Conservation (phyloP, 2,797 vertebrate species). For the Pteronotus mesoamericanus region DNA sequence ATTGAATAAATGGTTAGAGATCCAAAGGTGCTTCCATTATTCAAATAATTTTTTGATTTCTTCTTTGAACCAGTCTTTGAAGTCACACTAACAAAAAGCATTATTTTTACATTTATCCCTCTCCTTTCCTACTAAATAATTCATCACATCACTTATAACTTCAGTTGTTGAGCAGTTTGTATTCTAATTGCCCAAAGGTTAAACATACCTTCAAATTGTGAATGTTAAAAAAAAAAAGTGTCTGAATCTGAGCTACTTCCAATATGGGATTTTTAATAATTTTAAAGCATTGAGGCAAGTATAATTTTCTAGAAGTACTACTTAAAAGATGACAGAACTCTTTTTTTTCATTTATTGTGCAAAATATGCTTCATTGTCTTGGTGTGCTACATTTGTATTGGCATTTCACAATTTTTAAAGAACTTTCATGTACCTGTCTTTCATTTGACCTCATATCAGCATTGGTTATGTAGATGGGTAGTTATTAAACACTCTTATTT, state of each 20-base stretch:
- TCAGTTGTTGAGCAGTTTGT: background rate
- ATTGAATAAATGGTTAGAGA: background rate
- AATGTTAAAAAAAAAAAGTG: background rate
- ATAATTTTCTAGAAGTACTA: background rate
- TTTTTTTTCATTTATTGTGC: background rate
- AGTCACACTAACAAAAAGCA: background rate
- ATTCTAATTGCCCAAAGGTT: background rate
- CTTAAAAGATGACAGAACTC: background rate
- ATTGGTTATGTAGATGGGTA: background rate
- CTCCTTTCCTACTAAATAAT: background rate
- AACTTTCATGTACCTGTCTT: background rate
- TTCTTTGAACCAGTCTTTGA: background rate
- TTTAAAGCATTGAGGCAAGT: background rate
- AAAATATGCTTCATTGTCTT: conserved; percentile 23
- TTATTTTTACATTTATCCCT: background rate
- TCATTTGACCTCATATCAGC: background rate
- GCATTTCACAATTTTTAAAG: background rate
- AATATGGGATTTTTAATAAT: background rate
- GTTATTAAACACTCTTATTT: background rate
- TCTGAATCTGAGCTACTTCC: background rate
- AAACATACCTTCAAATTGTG: background rate
- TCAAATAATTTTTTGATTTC: background rate
- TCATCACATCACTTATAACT: background rate
- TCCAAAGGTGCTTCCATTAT: background rate
- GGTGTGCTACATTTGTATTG: background rate